A percentile compares a stretch with the other conserved stretches of the same genome.
Evolutionary conservation across 1,140 invertebrate genomes (phyloP).

Genomic region (Drosophila pseudoobscura): DNA sequence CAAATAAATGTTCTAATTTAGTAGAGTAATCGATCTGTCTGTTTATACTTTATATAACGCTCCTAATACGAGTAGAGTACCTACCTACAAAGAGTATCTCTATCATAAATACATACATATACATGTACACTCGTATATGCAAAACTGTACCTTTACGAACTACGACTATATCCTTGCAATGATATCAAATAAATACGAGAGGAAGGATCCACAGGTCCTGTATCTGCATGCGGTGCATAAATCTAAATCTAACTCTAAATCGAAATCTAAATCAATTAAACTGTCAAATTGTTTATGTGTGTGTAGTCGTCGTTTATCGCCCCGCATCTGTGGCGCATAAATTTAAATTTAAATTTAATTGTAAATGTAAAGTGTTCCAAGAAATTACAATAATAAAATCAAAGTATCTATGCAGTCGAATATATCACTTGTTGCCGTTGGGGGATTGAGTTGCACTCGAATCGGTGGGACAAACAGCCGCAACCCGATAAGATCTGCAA

Average conservation of each 20-base stretch:
- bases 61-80: not conserved
- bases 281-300: slow-evolving; percentile 76
- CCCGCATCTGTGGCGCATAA: slow-evolving; percentile 68
- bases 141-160: slow-evolving; percentile 48
- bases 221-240: slow-evolving; percentile 39
- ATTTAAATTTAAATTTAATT: slow-evolving; percentile 73
- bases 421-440: slow-evolving; percentile 29
- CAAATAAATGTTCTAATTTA: slow-evolving; percentile 73
- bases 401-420: slow-evolving; percentile 59
- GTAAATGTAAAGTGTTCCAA: slow-evolving; percentile 79
- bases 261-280: slow-evolving; percentile 61
- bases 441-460: slow-evolving; percentile 8
- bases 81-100: not conserved
- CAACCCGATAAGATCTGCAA: slow-evolving; percentile 52
- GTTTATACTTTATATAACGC: slow-evolving; percentile 72
- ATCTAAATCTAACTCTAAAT: not conserved
- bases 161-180: slow-evolving; percentile 40
- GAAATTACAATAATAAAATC: slow-evolving; percentile 75
- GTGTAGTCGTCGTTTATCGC: slow-evolving; percentile 78
- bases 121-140: slow-evolving; percentile 1
- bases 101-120: slow-evolving; percentile 25
- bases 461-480: not conserved
- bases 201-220: slow-evolving; percentile 21
- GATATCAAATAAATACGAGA: slow-evolving; percentile 50
- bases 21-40: slow-evolving; percentile 59